A percentile compares a stretch with the other conserved stretches of the same genome.
phyloP scores from a whole-genome alignment of 2,113 vertebrate genomes.

The Podocnemis expansa region DNA sequence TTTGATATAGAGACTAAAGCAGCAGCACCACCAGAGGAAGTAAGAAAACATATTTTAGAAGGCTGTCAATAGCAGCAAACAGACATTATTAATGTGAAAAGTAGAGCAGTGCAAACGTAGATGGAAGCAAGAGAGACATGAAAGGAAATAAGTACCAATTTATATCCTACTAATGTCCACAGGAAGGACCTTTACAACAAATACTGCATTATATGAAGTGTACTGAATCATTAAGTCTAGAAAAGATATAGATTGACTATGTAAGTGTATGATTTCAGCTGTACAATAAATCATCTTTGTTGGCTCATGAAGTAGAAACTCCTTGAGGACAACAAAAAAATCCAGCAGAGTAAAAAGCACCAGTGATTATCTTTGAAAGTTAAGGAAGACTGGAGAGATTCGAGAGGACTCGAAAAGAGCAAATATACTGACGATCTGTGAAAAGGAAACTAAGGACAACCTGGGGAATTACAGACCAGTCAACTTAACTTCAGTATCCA shows the following conservation, averaged over 20 bases:
- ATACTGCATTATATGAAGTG: background rate
- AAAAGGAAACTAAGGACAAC: no score
- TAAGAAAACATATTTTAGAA: background rate
- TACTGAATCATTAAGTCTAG: background rate
- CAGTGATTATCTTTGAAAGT: background rate
- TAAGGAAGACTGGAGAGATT: no score
- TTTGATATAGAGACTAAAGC: background rate
- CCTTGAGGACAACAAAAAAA: background rate
- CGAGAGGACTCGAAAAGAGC: no score
- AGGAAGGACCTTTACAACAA: slow-evolving; percentile 7
- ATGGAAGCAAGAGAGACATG: background rate
- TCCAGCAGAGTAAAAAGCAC: background rate
- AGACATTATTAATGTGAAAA: background rate
- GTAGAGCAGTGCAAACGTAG: slow-evolving; percentile 10
- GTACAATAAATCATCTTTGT: background rate
- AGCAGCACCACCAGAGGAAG: background rate
- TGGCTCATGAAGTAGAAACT: background rate
- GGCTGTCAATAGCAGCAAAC: background rate
- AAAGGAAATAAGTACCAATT: background rate
- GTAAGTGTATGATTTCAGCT: background rate
- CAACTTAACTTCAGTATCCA: no score
- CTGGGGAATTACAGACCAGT: no score
- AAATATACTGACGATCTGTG: no score
- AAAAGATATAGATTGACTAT: background rate
- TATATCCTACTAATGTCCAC: background rate